Conservation (phyloP, 2,797 vertebrate genomes). For the Lateolabrax maculatus region DNA sequence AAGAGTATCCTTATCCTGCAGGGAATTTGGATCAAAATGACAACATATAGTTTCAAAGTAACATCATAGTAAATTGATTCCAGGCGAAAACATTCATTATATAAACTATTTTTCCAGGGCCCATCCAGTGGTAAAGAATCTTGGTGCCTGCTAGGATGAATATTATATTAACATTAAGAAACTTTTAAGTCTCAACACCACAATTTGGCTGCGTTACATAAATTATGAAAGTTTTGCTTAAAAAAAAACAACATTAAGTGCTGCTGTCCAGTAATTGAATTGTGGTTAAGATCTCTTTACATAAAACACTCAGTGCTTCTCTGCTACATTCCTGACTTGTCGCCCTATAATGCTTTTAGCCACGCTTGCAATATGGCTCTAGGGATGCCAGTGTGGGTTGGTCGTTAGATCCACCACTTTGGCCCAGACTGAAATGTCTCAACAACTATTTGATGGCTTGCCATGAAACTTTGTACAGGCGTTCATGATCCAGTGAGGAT, state of each 20-base stretch:
- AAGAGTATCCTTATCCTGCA: conserved; percentile 42
- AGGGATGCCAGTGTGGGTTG: not conserved
- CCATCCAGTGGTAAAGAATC: conserved; percentile 54
- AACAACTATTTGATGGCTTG: not conserved
- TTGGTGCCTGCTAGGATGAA: conserved; percentile 60
- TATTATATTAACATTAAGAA: conserved; percentile 61
- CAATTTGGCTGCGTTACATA: conserved; percentile 45
- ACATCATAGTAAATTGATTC: conserved; percentile 58
- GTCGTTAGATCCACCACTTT: not conserved
- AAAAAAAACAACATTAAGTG: conserved; percentile 48
- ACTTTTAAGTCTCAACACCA: conserved; percentile 39
- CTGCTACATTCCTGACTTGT: conserved; percentile 21
- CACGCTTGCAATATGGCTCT: not conserved
- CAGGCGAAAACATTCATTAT: conserved; percentile 54
- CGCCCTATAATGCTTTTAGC: conserved; percentile 3
- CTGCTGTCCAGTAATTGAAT: conserved; percentile 58
- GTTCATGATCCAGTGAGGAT: not conserved
- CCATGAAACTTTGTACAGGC: not conserved
- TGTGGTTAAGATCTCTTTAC: conserved; percentile 48
- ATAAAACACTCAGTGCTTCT: conserved; percentile 31
- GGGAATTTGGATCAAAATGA: conserved; percentile 51
- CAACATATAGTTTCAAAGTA: conserved; percentile 46
- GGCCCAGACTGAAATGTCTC: not conserved
- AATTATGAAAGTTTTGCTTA: conserved; percentile 51
- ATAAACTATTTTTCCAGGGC: conserved; percentile 23